Base-by-base conservation (phyloP, 1,140 invertebrate species). In the Mya arenaria region DNA sequence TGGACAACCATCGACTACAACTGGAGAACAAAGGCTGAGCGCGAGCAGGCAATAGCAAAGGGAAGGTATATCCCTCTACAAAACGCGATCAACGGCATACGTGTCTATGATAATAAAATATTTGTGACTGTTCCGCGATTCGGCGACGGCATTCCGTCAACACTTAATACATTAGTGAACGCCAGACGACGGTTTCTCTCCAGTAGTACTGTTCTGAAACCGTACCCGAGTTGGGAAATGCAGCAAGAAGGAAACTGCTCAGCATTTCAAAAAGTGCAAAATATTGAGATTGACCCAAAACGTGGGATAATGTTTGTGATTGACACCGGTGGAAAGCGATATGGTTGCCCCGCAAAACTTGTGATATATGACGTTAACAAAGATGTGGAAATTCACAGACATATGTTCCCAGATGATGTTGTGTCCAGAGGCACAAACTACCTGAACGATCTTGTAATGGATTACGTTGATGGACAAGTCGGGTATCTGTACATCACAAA, bases 271-370 rank as follows among this genome's bases (percentile, higher is more conserved):
- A 86, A 84, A 34, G 82, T 86, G 0, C 84, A 85, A 39, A 83
- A 83, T 55, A 84, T 87, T 80, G 86, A 87, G 71, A 75, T 87
- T 1, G 86, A 86, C 48, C 84, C 86, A n/a, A 84, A 83, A 52
- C 75, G 68, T 8, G 86, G 84, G 0, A 71, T 37, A 19, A 87
- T 87, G 86, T 87, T 73, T 17, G 81, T 84, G 13, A 71, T 87
- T 37, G 86, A 87, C 71, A 83, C 72, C 15, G 86, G 86, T 15
- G 78, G 84, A 6, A 25, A 68, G 23, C 39, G 36, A 8, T 34
- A 56, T 19, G 41, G 36, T 3, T 87, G 84, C 36, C 86, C 86
- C n/a, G 79, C 84, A 0, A 87, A 87, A 56, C 62, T 87, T 13
- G 62, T 84, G 0, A 79, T 87, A 37, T 87, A 80, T 37, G 75